These are phyloP conservation scores for Butastur rufipennis DNA, from an alignment of 2,113 vertebrate species.

Conservation along the genomic window DNA sequence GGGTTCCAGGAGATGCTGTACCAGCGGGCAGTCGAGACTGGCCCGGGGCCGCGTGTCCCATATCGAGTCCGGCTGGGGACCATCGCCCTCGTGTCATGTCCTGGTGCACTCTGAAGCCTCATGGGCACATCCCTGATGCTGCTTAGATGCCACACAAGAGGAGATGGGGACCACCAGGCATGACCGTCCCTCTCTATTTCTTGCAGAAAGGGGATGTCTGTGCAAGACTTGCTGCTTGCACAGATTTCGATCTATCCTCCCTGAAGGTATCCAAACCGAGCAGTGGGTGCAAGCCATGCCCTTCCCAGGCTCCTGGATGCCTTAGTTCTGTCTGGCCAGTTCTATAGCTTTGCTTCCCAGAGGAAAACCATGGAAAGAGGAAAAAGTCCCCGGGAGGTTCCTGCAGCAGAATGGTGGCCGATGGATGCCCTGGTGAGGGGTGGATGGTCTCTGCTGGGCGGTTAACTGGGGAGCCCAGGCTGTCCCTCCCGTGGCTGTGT, in stretches of 20 bases:
- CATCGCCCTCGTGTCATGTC: accelerated
- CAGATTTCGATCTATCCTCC: not conserved
- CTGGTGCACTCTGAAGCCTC: not conserved
- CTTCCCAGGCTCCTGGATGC: not conserved
- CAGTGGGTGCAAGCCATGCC: not conserved
- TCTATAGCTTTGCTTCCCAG: not conserved
- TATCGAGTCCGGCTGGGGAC: accelerated
- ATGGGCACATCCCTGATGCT: not conserved
- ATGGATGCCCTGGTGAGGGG: not conserved
- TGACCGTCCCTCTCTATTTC: not conserved
- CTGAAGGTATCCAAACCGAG: not conserved
- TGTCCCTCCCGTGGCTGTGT: not conserved
- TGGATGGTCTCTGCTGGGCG: not conserved
- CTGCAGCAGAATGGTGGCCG: accelerated
- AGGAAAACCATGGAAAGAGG: not conserved
- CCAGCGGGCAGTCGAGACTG: not conserved
- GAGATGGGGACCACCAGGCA: not conserved
- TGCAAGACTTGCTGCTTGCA: not conserved
- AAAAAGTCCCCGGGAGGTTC: not conserved
- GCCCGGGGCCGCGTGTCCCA: not conserved
- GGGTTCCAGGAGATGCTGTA: not conserved
- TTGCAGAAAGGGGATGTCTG: not conserved
- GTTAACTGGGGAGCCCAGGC: not conserved
- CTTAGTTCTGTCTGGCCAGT: not conserved
- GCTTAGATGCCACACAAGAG: not conserved